Percentiles rank a stretch among this genome's conserved stretches.
phyloP scores from a whole-genome alignment of 2,113 vertebrate species.

The Mugil cephalus region DNA sequence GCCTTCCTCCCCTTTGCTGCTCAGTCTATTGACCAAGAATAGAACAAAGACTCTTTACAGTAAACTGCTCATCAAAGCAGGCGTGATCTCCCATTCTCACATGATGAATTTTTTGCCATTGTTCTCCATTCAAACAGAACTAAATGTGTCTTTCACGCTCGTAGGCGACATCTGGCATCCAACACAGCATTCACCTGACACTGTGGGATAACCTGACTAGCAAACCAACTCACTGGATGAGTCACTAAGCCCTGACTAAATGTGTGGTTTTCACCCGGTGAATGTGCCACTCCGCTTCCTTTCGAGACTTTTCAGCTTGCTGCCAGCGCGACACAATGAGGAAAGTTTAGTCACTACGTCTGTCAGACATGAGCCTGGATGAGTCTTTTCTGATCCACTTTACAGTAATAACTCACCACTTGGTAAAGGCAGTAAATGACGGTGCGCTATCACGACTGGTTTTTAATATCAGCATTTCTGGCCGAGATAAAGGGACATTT shows the following conservation, averaged over 20 bases:
- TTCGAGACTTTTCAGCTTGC: constrained; percentile 36
- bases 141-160: constrained; percentile 26
- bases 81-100: constrained; percentile 14
- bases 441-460: constrained; percentile 49
- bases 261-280: constrained; percentile 26
- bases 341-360: constrained; percentile 61
- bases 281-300: constrained; percentile 44
- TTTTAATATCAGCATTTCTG: constrained; percentile 78
- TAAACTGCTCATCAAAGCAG: constrained; percentile 26
- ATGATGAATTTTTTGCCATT: constrained; percentile 10
- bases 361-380: constrained; percentile 40
- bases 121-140: constrained; percentile 42
- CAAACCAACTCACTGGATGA: constrained; percentile 57
- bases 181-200: constrained; percentile 47
- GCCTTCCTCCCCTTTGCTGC: constrained; percentile 8
- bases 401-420: constrained; percentile 68
- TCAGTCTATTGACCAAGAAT: neutral
- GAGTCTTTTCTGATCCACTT: constrained; percentile 69
- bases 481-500: constrained; percentile 76
- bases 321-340: constrained; percentile 42
- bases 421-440: constrained; percentile 60
- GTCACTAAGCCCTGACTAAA: constrained; percentile 60
- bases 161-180: constrained; percentile 55
- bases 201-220: constrained; percentile 51
- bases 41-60: constrained; percentile 3